A percentile compares a stretch with the other conserved stretches of the same genome.
These are phyloP conservation scores for Drosophila heteroneura DNA, from an alignment of 2,888 invertebrate genomes.

Conservation along the genomic window DNA sequence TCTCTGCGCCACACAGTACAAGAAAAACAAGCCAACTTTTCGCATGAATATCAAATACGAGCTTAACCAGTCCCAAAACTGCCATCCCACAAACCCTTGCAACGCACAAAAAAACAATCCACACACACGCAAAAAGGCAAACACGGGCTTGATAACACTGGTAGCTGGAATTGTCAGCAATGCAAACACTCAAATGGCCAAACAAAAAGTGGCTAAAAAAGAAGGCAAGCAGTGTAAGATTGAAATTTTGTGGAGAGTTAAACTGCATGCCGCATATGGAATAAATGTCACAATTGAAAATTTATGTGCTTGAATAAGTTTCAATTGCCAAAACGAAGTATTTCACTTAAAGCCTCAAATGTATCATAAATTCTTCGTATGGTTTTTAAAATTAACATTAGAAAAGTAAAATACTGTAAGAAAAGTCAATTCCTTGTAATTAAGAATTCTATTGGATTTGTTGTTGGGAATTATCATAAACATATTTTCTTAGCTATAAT, in stretches of 20 bases:
- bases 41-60: conserved; percentile 71
- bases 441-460: background rate
- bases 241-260: conserved; percentile 38
- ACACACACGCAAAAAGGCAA: conserved; percentile 1
- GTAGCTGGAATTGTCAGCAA: conserved; percentile 57
- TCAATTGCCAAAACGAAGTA: background rate
- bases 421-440: background rate
- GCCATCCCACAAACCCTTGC: conserved; percentile 22
- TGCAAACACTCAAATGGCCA: conserved; percentile 60
- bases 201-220: conserved; percentile 51
- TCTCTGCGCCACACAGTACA: conserved; percentile 1
- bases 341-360: background rate
- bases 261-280: conserved; percentile 17
- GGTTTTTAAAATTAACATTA: background rate
- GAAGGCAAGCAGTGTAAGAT: conserved; percentile 23
- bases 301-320: conserved; percentile 42
- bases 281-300: conserved; percentile 51
- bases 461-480: background rate
- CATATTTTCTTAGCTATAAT: background rate
- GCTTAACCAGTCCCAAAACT: conserved; percentile 42
- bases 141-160: conserved; percentile 41
- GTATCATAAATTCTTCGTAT: background rate
- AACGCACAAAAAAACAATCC: conserved; percentile 8
- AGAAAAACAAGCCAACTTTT: conserved; percentile 65
- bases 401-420: background rate